phyloP scores from a whole-genome alignment of 2,888 invertebrate genomes.

The Volucella zonaria region DNA sequence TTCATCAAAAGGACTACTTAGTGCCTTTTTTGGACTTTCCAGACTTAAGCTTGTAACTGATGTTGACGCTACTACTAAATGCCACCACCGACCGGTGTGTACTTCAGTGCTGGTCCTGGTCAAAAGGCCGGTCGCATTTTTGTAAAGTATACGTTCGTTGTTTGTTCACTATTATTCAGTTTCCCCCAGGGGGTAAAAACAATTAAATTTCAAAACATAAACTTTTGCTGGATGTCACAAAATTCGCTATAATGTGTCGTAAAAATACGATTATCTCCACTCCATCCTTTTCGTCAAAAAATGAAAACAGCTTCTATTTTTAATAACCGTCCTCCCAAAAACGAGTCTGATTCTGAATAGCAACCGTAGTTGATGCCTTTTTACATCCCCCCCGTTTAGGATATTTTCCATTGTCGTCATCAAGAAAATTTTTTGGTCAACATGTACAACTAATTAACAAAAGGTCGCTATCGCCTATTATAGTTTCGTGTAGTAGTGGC shows the following conservation, averaged over 20 bases:
- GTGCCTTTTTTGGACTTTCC: slow-evolving; percentile 64
- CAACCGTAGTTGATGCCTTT: slow-evolving; percentile 36
- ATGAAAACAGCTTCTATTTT: slow-evolving; percentile 70
- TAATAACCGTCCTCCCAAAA: slow-evolving; percentile 63
- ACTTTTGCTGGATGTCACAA: slow-evolving; percentile 71
- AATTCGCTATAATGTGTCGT: slow-evolving; percentile 72
- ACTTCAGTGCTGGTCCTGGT: slow-evolving; percentile 11
- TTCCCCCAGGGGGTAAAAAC: slow-evolving; percentile 70
- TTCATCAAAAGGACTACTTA: slow-evolving; percentile 62
- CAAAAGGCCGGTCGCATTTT: slow-evolving; percentile 52
- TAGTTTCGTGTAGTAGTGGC: slow-evolving; percentile 63
- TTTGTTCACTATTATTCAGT: slow-evolving; percentile 63
- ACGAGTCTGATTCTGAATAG: slow-evolving; percentile 41
- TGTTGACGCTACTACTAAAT: slow-evolving; percentile 60
- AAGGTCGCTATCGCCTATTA: slow-evolving; percentile 71
- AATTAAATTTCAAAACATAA: slow-evolving; percentile 73
- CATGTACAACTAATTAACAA: slow-evolving; percentile 74
- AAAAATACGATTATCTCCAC: slow-evolving; percentile 72
- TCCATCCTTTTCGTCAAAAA: slow-evolving; percentile 62
- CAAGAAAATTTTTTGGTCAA: slow-evolving; percentile 72
- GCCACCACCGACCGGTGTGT: slow-evolving; percentile 37
- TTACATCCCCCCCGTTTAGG: slow-evolving; percentile 54
- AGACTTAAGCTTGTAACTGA: slow-evolving; percentile 68
- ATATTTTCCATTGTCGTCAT: slow-evolving; percentile 71
- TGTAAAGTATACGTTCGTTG: slow-evolving; percentile 60